These are phyloP conservation scores for Epirrita christyi DNA, from an alignment of 2,888 invertebrate species.

Conservation along the genomic window DNA sequence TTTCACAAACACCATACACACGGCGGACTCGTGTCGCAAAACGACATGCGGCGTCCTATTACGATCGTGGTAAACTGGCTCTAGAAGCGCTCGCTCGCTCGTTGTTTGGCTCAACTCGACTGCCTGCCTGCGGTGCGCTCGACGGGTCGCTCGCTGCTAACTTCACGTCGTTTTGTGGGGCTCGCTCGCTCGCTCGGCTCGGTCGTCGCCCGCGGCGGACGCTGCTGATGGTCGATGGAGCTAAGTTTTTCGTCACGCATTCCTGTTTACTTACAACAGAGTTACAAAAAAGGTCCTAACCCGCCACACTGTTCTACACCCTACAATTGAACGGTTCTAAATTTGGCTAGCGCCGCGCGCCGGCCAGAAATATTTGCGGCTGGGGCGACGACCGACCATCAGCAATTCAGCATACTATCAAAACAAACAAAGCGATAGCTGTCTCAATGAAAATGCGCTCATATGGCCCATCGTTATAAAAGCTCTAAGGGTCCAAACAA, in stretches of 20 bases:
- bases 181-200: constrained; percentile 44
- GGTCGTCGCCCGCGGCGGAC: constrained; percentile 59
- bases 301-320: constrained; percentile 28
- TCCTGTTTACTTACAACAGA: constrained; percentile 67
- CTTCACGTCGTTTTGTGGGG: constrained; percentile 62
- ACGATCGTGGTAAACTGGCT: constrained; percentile 77
- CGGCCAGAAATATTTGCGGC: constrained; percentile 63
- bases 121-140: constrained; percentile 14
- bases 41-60: constrained; percentile 70
- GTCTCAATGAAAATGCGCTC: constrained; percentile 47
- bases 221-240: constrained; percentile 75
- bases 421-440: constrained; percentile 55
- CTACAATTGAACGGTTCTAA: constrained; percentile 58
- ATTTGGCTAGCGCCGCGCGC: constrained; percentile 49
- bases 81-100: constrained; percentile 66
- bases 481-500: no score
- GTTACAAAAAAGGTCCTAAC: constrained; percentile 50
- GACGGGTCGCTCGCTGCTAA: constrained; percentile 52
- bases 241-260: constrained; percentile 73
- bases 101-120: constrained; percentile 43
- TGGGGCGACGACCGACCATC: constrained; percentile 68
- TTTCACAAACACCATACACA: constrained; percentile 79
- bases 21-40: constrained; percentile 68
- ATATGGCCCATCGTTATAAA: constrained; percentile 2
- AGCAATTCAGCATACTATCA: constrained; percentile 46